Evolutionary conservation across 2,797 vertebrate genomes (phyloP).

Genomic region (Tokudaia muenninki): DNA sequence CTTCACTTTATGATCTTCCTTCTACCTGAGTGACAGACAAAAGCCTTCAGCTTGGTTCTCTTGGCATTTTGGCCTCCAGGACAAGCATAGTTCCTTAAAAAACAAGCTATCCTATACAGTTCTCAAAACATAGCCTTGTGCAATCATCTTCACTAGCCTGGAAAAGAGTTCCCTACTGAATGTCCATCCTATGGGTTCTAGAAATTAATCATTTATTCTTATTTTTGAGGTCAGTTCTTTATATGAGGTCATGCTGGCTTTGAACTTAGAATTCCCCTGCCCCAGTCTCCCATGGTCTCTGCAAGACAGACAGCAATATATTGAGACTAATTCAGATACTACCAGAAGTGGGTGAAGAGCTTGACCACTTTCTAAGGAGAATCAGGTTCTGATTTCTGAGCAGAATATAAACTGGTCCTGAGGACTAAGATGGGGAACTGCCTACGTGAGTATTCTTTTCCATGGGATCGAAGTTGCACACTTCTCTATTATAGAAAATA

Average conservation of each 20-base stretch:
- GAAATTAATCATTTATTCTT: neutral
- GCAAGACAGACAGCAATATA: neutral
- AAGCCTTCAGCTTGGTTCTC: too few relatives aligned
- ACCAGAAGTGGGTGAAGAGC: fast-evolving
- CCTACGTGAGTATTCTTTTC: neutral
- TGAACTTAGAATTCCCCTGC: neutral
- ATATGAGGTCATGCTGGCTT: neutral
- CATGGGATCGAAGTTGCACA: neutral
- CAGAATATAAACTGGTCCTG: neutral
- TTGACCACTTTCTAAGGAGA: too few relatives aligned
- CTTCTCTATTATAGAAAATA: neutral
- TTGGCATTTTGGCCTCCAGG: too few relatives aligned
- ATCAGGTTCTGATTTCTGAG: too few relatives aligned
- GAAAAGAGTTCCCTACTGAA: fast-evolving
- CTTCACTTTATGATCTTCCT: fast-evolving
- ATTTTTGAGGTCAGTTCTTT: neutral
- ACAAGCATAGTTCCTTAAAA: neutral
- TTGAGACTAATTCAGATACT: neutral
- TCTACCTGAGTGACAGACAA: neutral
- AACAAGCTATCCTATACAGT: neutral
- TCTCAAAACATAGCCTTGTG: neutral
- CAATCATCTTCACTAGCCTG: neutral
- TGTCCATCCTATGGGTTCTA: fast-evolving
- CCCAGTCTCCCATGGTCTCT: too few relatives aligned
- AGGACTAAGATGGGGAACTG: neutral